Base-by-base conservation (phyloP, 2,888 invertebrate species). In the Limulus polyphemus region DNA sequence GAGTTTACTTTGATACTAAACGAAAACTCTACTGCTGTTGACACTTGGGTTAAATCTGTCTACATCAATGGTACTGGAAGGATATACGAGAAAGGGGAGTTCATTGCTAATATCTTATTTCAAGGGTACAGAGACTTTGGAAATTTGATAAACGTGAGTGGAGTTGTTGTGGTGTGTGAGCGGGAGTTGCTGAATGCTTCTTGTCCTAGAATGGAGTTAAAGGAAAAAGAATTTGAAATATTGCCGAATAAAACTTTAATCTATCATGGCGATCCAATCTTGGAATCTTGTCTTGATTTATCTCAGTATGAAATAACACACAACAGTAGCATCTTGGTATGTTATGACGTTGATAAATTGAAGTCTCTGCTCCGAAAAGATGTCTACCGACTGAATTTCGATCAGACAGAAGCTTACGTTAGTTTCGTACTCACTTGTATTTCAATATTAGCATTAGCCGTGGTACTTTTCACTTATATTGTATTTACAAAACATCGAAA, bases 401-500 rank as follows among this genome's bases (percentile, higher is more conserved):
- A 67, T 54, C 7, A 49, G n/a, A 16, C 47, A 7, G 67, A 70
- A 59, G 67, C 69, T n/a, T 62, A 60, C 14, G 48, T 71, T 12
- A 69, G 62, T 47, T 63, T 64, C 12, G 49, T 68, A 16, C 57
- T 71, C 32, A 62, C 62, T 11, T 64, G 64, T 56, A 62, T 76
- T 1, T 76, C 76, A 17, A 67, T 75, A 3, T 58, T 70, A 14
- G 73, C 74, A 2, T 68, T 76, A 62, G 58, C 71, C 4, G 56
- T 71, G 2, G 75, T 76, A 0, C 61, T 77, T 13, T 54, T 75
- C 0, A 76, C 76, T 1, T 77, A 77, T 61, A 50, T 61, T 7
- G 56, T 74, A 10, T 75, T 77, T 65, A 63, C 68, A 11, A 69
- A 70, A 59, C 65, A 77, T 32, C 65, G 76, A 11, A 77, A 76